Evolutionary conservation across 2,797 vertebrate genomes (phyloP).

Genomic region (Lithobates sylvaticus): DNA sequence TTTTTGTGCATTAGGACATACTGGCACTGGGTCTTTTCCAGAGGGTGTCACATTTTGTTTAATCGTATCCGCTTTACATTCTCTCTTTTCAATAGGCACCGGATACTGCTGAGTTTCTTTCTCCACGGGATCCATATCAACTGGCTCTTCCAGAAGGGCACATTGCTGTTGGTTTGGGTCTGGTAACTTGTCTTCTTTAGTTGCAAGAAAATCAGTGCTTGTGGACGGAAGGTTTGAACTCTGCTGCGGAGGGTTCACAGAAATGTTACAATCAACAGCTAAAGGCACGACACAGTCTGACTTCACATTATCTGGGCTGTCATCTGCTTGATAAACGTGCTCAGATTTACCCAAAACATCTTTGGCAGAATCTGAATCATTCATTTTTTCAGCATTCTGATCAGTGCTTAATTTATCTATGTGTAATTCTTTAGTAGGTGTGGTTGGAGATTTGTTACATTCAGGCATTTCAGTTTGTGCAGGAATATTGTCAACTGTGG

Average conservation of each 20-base stretch:
- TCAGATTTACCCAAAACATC: slow-evolving; percentile 5
- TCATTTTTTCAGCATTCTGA: background rate
- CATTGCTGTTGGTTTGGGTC: background rate
- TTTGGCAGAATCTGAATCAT: background rate
- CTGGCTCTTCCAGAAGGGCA: background rate
- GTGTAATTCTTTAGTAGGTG: background rate
- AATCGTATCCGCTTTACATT: background rate
- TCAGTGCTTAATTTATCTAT: background rate
- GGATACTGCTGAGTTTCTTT: slow-evolving; percentile 7
- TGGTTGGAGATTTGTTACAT: background rate
- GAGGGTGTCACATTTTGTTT: slow-evolving; percentile 1
- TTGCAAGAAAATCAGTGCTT: background rate
- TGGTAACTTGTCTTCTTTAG: background rate
- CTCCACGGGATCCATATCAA: background rate
- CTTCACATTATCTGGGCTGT: background rate
- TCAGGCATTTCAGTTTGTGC: background rate
- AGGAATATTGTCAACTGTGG: background rate
- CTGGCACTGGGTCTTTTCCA: background rate
- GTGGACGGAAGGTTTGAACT: background rate
- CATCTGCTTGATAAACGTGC: background rate
- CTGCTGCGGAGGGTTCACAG: background rate
- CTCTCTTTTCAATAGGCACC: slow-evolving; percentile 32
- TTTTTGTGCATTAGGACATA: background rate
- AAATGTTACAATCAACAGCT: slow-evolving; percentile 24
- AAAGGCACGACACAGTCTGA: background rate